phyloP scores from a whole-genome alignment of 1,140 invertebrate genomes.

The Gonatopus flavifemur region DNA sequence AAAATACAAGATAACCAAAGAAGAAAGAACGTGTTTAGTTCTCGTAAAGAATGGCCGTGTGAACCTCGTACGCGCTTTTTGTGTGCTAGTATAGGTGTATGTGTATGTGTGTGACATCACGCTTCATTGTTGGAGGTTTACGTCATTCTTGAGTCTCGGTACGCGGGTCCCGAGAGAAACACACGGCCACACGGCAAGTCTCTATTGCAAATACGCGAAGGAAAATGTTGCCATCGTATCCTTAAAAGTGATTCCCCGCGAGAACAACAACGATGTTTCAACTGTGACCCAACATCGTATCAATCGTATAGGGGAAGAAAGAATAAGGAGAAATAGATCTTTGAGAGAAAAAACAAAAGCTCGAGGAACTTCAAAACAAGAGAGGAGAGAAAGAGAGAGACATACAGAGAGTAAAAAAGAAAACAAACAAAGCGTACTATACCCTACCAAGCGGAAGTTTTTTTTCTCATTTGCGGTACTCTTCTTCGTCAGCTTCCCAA shows the following conservation, averaged over 20 bases:
- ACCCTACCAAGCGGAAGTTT: conserved; percentile 23
- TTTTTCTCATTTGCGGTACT: conserved; percentile 10
- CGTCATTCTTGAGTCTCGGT: conserved; percentile 46
- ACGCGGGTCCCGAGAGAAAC: conserved; percentile 24
- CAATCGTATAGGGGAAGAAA: not conserved
- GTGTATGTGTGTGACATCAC: conserved; percentile 37
- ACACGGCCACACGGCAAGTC: conserved; percentile 18
- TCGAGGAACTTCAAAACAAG: not conserved
- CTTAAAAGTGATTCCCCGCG: conserved; percentile 16
- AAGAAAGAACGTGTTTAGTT: not conserved
- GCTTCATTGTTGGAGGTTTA: conserved; percentile 59
- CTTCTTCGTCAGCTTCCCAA: conserved; percentile 16
- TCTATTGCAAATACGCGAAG: conserved; percentile 10
- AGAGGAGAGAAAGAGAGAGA: not conserved
- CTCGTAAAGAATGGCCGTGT: conserved; percentile 3
- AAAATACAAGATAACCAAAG: too few relatives aligned
- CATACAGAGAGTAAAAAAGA: conserved; percentile 1
- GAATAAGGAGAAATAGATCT: not conserved
- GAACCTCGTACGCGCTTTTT: too few relatives aligned
- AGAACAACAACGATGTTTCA: conserved; percentile 14
- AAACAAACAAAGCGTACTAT: not conserved
- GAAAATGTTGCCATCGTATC: conserved; percentile 8
- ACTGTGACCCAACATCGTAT: not conserved
- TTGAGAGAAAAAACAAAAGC: not conserved
- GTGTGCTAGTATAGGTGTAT: too few relatives aligned